A percentile compares a stretch with the other conserved stretches of the same genome.
These are phyloP conservation scores for Helicoverpa armigera DNA, from an alignment of 1,140 invertebrate genomes.

Conservation along the genomic window DNA sequence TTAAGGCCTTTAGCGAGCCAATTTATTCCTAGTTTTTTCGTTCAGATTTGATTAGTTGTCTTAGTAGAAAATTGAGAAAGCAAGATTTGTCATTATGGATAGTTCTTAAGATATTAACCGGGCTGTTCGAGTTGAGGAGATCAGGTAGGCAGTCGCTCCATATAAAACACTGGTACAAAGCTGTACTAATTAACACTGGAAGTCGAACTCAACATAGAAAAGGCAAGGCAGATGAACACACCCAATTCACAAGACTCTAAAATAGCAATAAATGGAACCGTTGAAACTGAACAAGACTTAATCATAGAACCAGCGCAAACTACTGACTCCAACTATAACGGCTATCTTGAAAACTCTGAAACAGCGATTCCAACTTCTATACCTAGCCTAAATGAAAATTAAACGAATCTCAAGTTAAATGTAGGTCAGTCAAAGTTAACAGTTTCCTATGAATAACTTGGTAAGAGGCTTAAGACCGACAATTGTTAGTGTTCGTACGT, in stretches of 20 bases:
- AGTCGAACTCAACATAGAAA: no score
- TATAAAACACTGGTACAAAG: no score
- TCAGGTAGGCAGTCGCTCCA: no score
- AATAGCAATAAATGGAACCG: background rate
- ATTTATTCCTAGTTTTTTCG: background rate
- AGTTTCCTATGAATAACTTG: conserved; percentile 3
- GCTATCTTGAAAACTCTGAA: conserved; percentile 12
- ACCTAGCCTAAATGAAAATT: conserved; percentile 43
- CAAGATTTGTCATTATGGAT: no score
- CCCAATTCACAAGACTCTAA: background rate
- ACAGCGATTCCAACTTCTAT: conserved; percentile 4
- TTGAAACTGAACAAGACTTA: conserved; percentile 8
- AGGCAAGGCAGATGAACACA: no score
- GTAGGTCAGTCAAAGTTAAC: conserved; percentile 35
- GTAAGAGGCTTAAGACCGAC: conserved; percentile 35
- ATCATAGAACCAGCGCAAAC: background rate
- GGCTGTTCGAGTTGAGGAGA: no score
- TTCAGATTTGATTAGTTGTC: background rate
- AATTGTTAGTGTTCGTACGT: conserved; percentile 10
- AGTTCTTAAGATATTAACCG: no score
- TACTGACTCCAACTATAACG: background rate
- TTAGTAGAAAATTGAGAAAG: background rate
- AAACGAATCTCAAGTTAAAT: conserved; percentile 37
- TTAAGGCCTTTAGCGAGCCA: conserved; percentile 3
- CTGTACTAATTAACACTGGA: no score